These are phyloP conservation scores for Elachura formosa DNA, from an alignment of 2,113 vertebrate species.

Conservation along the genomic window DNA sequence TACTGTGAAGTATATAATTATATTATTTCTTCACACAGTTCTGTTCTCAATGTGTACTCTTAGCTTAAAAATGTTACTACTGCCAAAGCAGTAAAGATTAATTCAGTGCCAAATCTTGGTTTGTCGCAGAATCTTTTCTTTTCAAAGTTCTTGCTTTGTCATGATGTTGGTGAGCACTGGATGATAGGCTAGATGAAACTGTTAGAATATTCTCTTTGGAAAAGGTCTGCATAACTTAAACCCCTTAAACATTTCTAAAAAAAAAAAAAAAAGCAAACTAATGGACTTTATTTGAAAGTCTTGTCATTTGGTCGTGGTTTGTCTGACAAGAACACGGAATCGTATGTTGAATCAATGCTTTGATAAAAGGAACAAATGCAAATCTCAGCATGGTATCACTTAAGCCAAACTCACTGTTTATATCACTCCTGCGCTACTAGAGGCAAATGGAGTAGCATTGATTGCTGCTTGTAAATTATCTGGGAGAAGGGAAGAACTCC, in stretches of 20 bases:
- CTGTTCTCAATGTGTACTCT: neutral
- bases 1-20: neutral
- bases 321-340: neutral
- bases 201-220: neutral
- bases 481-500: neutral
- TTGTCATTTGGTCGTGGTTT: neutral
- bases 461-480: neutral
- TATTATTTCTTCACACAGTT: neutral
- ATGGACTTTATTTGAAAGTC: neutral
- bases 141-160: neutral
- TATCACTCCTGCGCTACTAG: neutral
- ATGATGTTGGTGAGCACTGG: neutral
- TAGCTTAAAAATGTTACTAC: neutral
- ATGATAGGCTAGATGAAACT: neutral
- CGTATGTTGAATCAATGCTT: neutral
- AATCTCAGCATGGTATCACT: neutral
- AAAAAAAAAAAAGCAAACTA: neutral
- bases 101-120: neutral
- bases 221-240: neutral
- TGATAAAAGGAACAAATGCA: neutral
- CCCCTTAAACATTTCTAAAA: neutral
- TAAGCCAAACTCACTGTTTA: neutral
- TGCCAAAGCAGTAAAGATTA: neutral
- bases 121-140: neutral
- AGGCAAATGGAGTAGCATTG: neutral